Base-by-base conservation (phyloP, 30 jellyfish, hydroid and myxozoan genomes). In the Hydra vulgaris region DNA sequence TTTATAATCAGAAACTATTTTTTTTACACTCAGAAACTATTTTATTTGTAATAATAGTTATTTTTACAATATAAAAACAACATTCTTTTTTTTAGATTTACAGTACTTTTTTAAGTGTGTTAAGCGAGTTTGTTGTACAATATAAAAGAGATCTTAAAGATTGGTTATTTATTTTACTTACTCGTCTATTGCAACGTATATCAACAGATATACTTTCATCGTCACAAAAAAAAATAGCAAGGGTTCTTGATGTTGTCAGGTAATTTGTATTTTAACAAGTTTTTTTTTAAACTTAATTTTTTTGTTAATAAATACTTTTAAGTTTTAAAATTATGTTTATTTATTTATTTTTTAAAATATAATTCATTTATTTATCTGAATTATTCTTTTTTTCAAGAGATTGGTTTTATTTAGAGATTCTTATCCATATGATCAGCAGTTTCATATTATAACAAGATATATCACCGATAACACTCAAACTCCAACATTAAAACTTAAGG, bases 381-480 rank as follows among this genome's bases (percentile, higher is more conserved):
- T n/a, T 15, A n/a, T n/a, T 56, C 17, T 71, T 15, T 21, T 71
- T 71, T 21, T 71, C 26, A 16, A 21, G 18, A 18, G n/a, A n/a
- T n/a, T n/a, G n/a, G n/a, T 26, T 19, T 73, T 73, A 3, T 83
- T 24, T 84, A 91, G 98, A 83, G 98, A 91, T 72, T 86, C 96
- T 7, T 91, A 87, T 86, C 98, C 98, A 23, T 91, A 91, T 70
- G 98, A 91, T 66, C 98, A 91, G 7, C 98, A 91, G 74, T 91
- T 91, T 76, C 98, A 91, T 27, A 91, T 91, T 20, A 95, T 91
- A 12, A 91, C 98, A 17, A 91, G 86, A 56, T 91, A 91, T 72
- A 83, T 91, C 53, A 91, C 95, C 15, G 98, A 91, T 82, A 85
- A 81, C 72, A 80, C 96, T 18, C 98, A 91, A 73, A 91, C 98